Evolutionary conservation across 2,888 invertebrate genomes (phyloP).

Genomic region (Gymnoscelis rufifasciata): DNA sequence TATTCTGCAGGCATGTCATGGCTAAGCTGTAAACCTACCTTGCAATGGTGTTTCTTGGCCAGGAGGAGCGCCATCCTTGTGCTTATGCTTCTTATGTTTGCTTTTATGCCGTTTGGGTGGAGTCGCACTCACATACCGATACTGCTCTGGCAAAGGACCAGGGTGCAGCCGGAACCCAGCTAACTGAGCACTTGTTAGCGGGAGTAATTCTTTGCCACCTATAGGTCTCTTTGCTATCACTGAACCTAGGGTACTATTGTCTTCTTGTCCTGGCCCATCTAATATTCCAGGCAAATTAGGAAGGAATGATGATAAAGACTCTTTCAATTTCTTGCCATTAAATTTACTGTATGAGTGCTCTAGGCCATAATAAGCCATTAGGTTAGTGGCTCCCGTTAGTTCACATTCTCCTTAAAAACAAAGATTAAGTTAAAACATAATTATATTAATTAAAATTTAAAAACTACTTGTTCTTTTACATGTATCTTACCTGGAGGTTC

Average conservation of each 20-base stretch:
- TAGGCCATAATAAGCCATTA: conserved; percentile 97
- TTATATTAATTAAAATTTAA: no score
- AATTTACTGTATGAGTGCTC: conserved; percentile 99
- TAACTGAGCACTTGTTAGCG: conserved; percentile 91
- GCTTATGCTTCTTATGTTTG: conserved; percentile 96
- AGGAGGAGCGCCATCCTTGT: conserved; percentile 90
- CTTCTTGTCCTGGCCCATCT: conserved; percentile 92
- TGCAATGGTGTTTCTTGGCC: conserved; percentile 87
- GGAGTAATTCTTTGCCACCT: conserved; percentile 90
- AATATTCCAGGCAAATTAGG: conserved; percentile 97
- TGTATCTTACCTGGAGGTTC: conserved; percentile 91
- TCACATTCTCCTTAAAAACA: conserved; percentile 91
- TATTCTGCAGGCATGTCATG: not conserved
- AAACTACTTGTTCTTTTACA: no score
- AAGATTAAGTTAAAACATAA: no score
- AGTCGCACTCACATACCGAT: conserved; percentile 93
- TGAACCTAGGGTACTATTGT: conserved; percentile 92
- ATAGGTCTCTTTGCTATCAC: conserved; percentile 98
- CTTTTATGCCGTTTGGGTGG: conserved; percentile 96
- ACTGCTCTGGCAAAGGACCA: conserved; percentile 97
- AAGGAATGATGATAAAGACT: conserved; percentile 95
- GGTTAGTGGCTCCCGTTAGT: conserved; percentile 96
- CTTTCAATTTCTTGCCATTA: conserved; percentile 96
- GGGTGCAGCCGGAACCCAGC: conserved; percentile 97
- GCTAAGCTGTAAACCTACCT: conserved; percentile 57